A percentile compares a stretch with the other conserved stretches of the same genome.
These are phyloP conservation scores for Poeciliopsis infans DNA, from an alignment of 2,797 vertebrate species.

Conservation along the genomic window DNA sequence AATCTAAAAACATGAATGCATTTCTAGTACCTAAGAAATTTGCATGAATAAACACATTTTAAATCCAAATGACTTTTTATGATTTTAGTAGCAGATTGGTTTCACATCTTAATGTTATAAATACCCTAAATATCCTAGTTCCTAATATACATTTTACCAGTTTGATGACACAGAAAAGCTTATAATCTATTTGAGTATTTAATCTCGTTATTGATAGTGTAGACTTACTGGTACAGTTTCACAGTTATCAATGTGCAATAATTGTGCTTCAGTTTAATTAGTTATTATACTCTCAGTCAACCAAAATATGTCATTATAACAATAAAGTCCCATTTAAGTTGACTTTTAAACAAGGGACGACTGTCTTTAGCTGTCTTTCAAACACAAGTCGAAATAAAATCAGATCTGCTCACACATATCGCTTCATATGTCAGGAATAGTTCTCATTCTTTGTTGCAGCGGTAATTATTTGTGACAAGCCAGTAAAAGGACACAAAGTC, in stretches of 20 bases:
- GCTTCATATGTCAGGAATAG: slow-evolving; percentile 28
- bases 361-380: slow-evolving; percentile 23
- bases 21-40: neutral
- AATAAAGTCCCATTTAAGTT: neutral
- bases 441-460: slow-evolving; percentile 27
- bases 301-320: neutral
- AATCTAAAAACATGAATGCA: slow-evolving; percentile 5
- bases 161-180: neutral
- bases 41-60: slow-evolving; percentile 8
- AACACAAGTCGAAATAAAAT: slow-evolving; percentile 10
- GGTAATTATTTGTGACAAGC: slow-evolving; percentile 47
- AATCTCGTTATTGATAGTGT: neutral
- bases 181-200: neutral
- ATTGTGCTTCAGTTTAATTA: neutral
- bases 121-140: neutral
- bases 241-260: slow-evolving; percentile 9
- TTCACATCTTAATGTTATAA: neutral
- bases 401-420: slow-evolving; percentile 35
- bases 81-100: neutral
- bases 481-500: slow-evolving; percentile 59
- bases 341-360: neutral
- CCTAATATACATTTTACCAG: neutral
- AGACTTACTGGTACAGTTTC: neutral
- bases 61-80: neutral
- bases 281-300: neutral